Conservation (phyloP, 2,888 invertebrate species). For the Pachydiplax longipennis region DNA sequence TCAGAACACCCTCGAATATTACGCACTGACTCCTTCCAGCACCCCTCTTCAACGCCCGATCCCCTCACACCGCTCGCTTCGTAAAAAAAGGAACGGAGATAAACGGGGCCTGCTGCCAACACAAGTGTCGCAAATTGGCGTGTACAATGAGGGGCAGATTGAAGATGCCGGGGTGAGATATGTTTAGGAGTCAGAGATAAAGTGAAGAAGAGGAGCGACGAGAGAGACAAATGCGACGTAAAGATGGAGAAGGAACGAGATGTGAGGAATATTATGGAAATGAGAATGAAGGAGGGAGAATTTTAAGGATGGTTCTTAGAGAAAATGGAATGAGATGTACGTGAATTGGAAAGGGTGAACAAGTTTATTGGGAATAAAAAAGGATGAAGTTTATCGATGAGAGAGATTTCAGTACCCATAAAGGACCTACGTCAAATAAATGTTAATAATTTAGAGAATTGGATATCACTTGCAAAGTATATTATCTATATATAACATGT, state of each 20-base stretch:
- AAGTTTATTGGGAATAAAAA: background rate
- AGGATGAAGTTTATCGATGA: background rate
- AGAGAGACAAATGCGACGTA: background rate
- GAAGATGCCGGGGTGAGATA: constrained; percentile 4
- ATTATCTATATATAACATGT: too few species aligned
- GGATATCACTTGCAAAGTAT: too few species aligned
- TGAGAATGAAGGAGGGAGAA: background rate
- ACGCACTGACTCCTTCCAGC: background rate
- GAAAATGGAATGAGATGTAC: background rate
- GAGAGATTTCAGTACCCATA: background rate
- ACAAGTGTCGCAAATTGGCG: constrained; percentile 41
- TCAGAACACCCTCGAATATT: background rate
- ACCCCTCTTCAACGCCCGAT: background rate
- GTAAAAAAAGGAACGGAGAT: background rate
- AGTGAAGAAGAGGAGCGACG: background rate
- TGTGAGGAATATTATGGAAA: background rate
- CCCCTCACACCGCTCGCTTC: background rate
- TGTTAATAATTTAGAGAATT: too few species aligned
- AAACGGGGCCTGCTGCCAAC: constrained; percentile 22
- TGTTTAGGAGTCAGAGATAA: constrained; percentile 6
- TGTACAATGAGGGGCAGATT: constrained; percentile 34
- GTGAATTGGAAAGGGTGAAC: too few species aligned
- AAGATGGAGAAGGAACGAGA: background rate
- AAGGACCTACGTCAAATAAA: too few species aligned
- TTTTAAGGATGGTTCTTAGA: background rate